Base-by-base conservation (phyloP, 2,888 invertebrate species). In the Sipha maydis region DNA sequence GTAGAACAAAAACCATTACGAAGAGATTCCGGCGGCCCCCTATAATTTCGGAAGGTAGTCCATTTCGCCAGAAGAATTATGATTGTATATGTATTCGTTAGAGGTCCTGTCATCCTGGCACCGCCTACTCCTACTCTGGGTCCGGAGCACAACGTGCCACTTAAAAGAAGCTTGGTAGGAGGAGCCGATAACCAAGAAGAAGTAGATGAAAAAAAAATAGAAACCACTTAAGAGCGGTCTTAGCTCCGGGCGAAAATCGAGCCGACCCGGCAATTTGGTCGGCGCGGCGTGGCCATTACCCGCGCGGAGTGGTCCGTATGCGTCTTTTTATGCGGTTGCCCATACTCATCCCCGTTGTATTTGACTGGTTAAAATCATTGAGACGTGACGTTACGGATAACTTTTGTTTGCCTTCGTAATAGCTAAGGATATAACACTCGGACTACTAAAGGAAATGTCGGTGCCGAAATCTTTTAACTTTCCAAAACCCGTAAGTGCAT, bases 1-100 rank as follows among this genome's bases (percentile, higher is more conserved):
- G 75, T 88, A 88, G 88, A 88, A 88, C 82, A 82, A 80, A 86
- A 88, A 88, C 82, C 88, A 88, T 88, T 88, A 88, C 80, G 38
- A 80, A 67, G 75, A 82, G 82, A 82, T 75, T 82, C 79, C 80
- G 76, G 67, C 82, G 80, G 80, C 41, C 79, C 88, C 80, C 88
- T 88, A 88, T 88, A 88, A 88, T 88, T 88, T 88, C 88, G 82
- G 88, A 88, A 88, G 88, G 88, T 82, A 82, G 88, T 82, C 80
- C 88, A 88, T 88, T 88, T 88, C 75, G 88, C 88, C 54, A 80
- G 88, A 82, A 82, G 82, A 88, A 88, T 88, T 88, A 88, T 88
- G 88, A 88, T 88, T 88, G 82, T 88, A 73, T 86, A 38, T 56
- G 73, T 79, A 80, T 73, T 38, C 80, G 75, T 88, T 88, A 88